Percentiles rank a stretch among this genome's conserved stretches.
Conservation (phyloP, 2,113 vertebrate species). For the Phyllopteryx taeniolatus region DNA sequence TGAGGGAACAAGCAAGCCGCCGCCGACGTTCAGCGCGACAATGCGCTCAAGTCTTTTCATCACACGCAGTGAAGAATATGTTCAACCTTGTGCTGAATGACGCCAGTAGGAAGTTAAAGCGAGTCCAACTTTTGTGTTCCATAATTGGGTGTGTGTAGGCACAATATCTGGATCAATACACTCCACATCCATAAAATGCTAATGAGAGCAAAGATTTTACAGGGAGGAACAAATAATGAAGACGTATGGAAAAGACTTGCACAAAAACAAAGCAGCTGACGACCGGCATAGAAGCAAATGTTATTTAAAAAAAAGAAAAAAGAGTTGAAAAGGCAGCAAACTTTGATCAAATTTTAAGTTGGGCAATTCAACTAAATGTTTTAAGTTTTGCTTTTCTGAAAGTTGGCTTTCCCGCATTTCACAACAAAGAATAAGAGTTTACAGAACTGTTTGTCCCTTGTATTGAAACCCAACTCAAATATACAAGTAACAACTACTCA, state of each 20-base stretch:
- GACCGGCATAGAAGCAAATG: too few relatives aligned
- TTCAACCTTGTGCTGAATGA: neutral
- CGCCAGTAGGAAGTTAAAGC: conserved; percentile 8
- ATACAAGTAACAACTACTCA: too few relatives aligned
- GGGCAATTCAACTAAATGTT: too few relatives aligned
- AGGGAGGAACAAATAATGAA: conserved; percentile 35
- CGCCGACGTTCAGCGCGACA: neutral
- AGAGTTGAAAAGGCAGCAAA: too few relatives aligned
- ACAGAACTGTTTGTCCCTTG: too few relatives aligned
- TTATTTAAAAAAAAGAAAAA: too few relatives aligned
- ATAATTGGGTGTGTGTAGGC: conserved; percentile 21
- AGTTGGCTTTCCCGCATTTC: too few relatives aligned
- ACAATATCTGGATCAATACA: conserved; percentile 19
- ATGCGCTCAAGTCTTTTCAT: neutral
- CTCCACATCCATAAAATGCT: conserved; percentile 15
- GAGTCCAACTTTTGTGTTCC: conserved; percentile 31
- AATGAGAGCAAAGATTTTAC: conserved; percentile 33
- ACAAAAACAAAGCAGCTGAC: neutral
- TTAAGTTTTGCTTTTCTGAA: too few relatives aligned
- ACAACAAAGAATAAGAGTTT: too few relatives aligned
- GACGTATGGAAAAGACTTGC: conserved; percentile 10
- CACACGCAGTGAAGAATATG: neutral
- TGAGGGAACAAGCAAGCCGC: neutral
- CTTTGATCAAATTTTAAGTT: too few relatives aligned
- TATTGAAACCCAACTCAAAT: too few relatives aligned